Percentiles rank a stretch among this genome's conserved stretches.
Conservation (phyloP, 2,113 vertebrate genomes). For the Ceyx cyanopectus region DNA sequence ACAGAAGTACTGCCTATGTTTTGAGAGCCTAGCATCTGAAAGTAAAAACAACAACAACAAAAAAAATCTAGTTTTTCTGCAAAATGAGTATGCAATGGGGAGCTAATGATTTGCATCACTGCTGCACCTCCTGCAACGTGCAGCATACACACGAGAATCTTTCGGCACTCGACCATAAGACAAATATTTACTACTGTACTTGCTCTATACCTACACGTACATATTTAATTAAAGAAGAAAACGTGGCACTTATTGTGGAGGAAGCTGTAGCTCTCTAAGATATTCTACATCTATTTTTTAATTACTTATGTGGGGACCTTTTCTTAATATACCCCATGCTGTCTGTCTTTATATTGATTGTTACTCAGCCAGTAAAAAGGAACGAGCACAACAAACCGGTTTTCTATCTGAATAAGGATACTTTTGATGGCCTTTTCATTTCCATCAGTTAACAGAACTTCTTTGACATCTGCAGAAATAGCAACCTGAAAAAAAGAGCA, state of each 20-base stretch:
- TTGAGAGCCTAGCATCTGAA: not conserved
- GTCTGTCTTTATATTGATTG: slow-evolving; percentile 80
- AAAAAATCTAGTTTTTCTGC: not conserved
- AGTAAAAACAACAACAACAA: not conserved
- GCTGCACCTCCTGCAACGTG: not conserved
- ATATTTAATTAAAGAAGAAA: slow-evolving; percentile 51
- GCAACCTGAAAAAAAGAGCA: slow-evolving; percentile 90
- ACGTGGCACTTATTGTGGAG: slow-evolving; percentile 21
- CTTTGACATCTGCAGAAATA: slow-evolving; percentile 98
- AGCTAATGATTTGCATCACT: slow-evolving; percentile 25
- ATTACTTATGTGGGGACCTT: slow-evolving; percentile 73
- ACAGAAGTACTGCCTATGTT: not conserved
- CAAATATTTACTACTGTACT: slow-evolving; percentile 42
- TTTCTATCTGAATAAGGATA: slow-evolving; percentile 92
- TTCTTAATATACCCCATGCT: slow-evolving; percentile 75
- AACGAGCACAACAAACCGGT: slow-evolving; percentile 77
- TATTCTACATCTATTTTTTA: slow-evolving; percentile 69
- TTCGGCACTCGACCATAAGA: slow-evolving; percentile 2
- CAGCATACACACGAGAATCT: not conserved
- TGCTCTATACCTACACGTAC: not conserved
- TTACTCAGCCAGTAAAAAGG: slow-evolving; percentile 74
- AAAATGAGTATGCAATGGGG: not conserved
- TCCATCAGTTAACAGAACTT: slow-evolving; percentile 99
- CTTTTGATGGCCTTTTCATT: slow-evolving; percentile 99
- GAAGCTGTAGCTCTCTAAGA: slow-evolving; percentile 3